Evolutionary conservation across 2,113 vertebrate species (phyloP), one percentile per base, ranked within the genome.

Genomic region (Rhabdomys dilectus): DNA sequence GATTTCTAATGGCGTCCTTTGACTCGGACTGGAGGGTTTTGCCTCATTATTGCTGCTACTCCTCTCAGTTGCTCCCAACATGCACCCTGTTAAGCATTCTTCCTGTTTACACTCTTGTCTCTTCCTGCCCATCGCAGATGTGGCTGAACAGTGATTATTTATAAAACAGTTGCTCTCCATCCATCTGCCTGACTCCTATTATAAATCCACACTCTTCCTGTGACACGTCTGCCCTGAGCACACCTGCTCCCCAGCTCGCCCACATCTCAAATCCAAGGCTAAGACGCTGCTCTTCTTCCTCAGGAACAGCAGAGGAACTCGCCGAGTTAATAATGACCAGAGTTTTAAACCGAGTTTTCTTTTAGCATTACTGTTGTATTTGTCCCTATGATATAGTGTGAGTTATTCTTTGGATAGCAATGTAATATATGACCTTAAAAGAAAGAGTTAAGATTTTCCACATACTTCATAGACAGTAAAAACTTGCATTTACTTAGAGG

Each of bases 311-410:
- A 70, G 31, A 1, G 58, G 16, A 31, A 73, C 75, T 90, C 34
- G 73, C 17, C 24, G 42, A 56, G n/a, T 39, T 53, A 66, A 58
- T 36, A 19, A 89, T 72, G 92, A 88, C 76, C 24, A 89, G 62
- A 93, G 24, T 58, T 95, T 85, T 93, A 85, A 64, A 17, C 60
- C 91, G 76, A 66, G 91, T 88, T 88, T 45, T 68, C 22, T 78
- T 31, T 70, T 85, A 76, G 48, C 48, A 24, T 36, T 48, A 72
- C 36, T 62, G 75, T 76, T 36, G 12, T 58, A 91, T n/a, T 94
- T 91, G 53, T 26, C 15, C 17, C 62, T 73, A 75, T 17, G 1
- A 36, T 36, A 6, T 72, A 64, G 68, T 39, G 77, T 53, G 73
- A 94, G 81, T 36, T 90, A 62, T 64, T 53, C 21, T 91, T 72